A percentile compares a stretch with the other conserved stretches of the same genome.
phyloP scores from a whole-genome alignment of 2,113 vertebrate species.

The Paramisgurnus dabryanus region DNA sequence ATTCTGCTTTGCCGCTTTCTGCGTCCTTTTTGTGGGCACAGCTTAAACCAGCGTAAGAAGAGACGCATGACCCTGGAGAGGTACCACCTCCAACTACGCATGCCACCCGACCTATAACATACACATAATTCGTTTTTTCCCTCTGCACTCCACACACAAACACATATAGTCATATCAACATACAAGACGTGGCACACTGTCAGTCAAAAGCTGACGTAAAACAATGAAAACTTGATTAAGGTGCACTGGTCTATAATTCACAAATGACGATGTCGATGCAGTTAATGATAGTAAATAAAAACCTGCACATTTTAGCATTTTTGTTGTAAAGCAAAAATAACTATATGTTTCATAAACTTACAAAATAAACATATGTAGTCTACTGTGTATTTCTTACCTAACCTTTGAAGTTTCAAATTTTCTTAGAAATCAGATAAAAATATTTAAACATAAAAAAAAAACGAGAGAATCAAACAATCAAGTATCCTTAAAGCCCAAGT shows the following conservation, averaged over 20 bases:
- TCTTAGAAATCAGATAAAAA: background rate
- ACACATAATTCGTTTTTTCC: slow-evolving; percentile 52
- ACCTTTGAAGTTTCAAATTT: background rate
- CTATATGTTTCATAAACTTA: background rate
- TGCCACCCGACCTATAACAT: slow-evolving; percentile 60
- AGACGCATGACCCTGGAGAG: slow-evolving; percentile 83
- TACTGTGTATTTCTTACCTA: background rate
- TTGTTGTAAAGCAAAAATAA: no score
- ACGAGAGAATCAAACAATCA: background rate
- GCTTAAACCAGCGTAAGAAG: slow-evolving; percentile 81
- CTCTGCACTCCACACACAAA: background rate
- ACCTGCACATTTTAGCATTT: no score
- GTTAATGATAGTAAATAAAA: no score
- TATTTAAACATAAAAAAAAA: background rate
- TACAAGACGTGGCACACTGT: background rate
- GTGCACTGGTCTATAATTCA: no score
- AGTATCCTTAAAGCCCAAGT: background rate
- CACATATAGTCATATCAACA: background rate
- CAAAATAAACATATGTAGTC: background rate
- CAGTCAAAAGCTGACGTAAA: no score
- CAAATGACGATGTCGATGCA: no score
- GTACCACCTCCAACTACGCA: slow-evolving; percentile 78
- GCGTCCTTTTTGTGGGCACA: slow-evolving; percentile 71
- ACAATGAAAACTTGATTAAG: no score
- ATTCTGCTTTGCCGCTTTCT: slow-evolving; percentile 61